These are phyloP conservation scores for Tragopan temminckii DNA, from an alignment of 2,797 vertebrate species.

Conservation along the genomic window DNA sequence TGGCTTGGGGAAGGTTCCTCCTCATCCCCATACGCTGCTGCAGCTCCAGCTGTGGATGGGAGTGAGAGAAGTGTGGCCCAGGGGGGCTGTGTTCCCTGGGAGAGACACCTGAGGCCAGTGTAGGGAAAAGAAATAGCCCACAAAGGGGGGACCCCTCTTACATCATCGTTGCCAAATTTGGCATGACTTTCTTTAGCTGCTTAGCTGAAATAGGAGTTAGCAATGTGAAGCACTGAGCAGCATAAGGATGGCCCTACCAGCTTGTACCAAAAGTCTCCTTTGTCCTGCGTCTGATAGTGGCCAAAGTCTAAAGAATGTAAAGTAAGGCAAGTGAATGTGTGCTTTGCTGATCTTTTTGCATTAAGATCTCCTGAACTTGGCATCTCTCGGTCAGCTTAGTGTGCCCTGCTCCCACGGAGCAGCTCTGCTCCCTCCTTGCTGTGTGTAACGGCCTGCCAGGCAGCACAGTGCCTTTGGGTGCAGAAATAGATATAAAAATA, in stretches of 20 bases:
- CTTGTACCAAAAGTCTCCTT: background rate
- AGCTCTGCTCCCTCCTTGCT: rapidly evolving
- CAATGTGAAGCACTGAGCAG: rapidly evolving
- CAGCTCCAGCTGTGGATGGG: rapidly evolving
- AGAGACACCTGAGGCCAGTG: background rate
- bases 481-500: background rate
- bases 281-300: background rate
- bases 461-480: too few species aligned
- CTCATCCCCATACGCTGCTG: rapidly evolving
- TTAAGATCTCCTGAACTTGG: background rate
- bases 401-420: background rate
- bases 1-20: background rate
- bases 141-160: rapidly evolving
- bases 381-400: rapidly evolving
- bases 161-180: background rate
- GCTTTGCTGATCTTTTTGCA: background rate
- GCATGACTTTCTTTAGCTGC: background rate
- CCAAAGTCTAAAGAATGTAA: background rate
- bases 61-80: background rate
- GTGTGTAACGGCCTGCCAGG: rapidly evolving
- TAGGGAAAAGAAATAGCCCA: background rate
- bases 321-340: background rate
- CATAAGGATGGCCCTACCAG: rapidly evolving
- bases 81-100: background rate
- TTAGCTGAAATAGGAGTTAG: background rate